Percentiles rank a stretch among this genome's conserved stretches.
These are phyloP conservation scores for Hycleus cichorii DNA, from an alignment of 1,140 invertebrate genomes.

Conservation along the genomic window DNA sequence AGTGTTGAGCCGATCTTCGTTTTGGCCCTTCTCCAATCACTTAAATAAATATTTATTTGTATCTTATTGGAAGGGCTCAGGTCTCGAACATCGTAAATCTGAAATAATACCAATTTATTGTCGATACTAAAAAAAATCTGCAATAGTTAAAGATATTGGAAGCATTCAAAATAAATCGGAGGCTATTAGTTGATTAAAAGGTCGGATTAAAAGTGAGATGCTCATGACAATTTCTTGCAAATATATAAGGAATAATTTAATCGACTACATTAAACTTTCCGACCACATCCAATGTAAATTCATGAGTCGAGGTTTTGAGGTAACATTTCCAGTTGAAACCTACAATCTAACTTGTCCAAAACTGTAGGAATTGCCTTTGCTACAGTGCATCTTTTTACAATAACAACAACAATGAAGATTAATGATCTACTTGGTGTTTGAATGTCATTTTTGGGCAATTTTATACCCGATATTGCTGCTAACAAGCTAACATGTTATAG, in stretches of 20 bases:
- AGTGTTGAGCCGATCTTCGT: too few relatives aligned
- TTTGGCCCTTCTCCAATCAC: not conserved
- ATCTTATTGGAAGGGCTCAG: conserved; percentile 1
- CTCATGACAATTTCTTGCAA: conserved; percentile 11
- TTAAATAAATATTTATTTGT: conserved; percentile 6
- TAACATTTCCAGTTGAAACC: too few relatives aligned
- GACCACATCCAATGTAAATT: conserved; percentile 29
- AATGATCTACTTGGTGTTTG: too few relatives aligned
- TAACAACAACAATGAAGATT: too few relatives aligned
- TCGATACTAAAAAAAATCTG: conserved; percentile 2
- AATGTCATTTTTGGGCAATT: too few relatives aligned
- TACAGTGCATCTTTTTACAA: too few relatives aligned
- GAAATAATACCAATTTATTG: conserved; percentile 18
- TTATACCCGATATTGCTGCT: too few relatives aligned
- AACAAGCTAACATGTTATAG: too few relatives aligned
- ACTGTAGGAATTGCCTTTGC: too few relatives aligned
- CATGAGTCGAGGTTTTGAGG: conserved; percentile 16
- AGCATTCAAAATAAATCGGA: conserved; percentile 9
- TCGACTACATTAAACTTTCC: conserved; percentile 25
- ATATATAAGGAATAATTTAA: conserved; percentile 29
- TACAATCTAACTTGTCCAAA: too few relatives aligned
- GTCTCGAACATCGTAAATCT: conserved; percentile 12
- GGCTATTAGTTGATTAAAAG: conserved; percentile 21
- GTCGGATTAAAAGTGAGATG: not conserved
- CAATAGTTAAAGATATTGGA: conserved; percentile 5